Base-by-base conservation (phyloP, 2,797 vertebrate species). In the Knipowitschia caucasica region DNA sequence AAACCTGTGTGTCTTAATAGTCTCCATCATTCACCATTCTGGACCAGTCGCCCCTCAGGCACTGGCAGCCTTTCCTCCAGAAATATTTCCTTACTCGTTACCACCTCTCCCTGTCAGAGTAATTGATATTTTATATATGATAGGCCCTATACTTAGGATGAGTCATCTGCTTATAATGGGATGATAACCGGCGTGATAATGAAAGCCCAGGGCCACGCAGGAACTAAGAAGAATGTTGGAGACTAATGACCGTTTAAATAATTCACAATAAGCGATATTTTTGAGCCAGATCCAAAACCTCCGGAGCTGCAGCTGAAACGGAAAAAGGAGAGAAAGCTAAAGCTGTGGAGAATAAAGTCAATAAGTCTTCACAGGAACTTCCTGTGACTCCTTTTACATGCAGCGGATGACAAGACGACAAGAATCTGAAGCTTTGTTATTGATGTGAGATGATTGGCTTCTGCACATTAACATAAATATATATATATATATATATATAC, bases 161-260 rank as follows among this genome's bases (percentile, higher is more conserved):
- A 84, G 60, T 62, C 77, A 83, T 89, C 86, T 80, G 71, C 76
- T 69, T 71, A 80, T 82, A 83, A 87, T 83, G 62, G 69, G 70
- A 60, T 79, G 65, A 82, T 83, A 81, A 82, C 63, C 78, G 86
- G 86, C 84, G 78, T 83, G 52, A 76, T 86, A 84, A 83, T 87
- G 81, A 83, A 82, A 79, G 77, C 73, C 70, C 33, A 35, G 72
- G 77, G 77, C 74, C 10, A 7, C 50, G 57, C 9, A 68, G 75
- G 75, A 74, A 79, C 69, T 66, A 73, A 59, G 65, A 66, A n/a
- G 66, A 61, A 59, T 71, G 27, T 52, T 36, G 24, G 21, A 81
- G 77, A 87, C 73, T 77, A 82, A 84, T 74, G 77, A 70, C 58
- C 75, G 29, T 85, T 87, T 88, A 75, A 86, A 89, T 86, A 86